These are phyloP conservation scores for Edolisoma coerulescens DNA, from an alignment of 2,113 vertebrate genomes.

Conservation along the genomic window DNA sequence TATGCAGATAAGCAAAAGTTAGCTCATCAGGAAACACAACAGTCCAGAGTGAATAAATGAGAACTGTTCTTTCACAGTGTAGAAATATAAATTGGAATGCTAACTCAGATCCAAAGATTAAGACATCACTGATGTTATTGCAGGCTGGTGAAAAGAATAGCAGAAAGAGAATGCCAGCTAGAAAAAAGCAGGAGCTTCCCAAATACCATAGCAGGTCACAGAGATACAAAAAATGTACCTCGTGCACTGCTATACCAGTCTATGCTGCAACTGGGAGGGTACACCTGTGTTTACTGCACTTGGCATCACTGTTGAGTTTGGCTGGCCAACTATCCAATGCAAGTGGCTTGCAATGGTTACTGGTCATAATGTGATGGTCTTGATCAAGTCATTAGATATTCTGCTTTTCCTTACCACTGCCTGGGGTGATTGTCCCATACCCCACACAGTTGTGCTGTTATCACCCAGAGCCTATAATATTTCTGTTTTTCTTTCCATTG, in stretches of 20 bases:
- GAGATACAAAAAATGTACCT: background rate
- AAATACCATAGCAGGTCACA: background rate
- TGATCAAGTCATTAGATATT: background rate
- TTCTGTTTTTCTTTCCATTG: background rate
- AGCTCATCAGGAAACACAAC: background rate
- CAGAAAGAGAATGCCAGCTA: background rate
- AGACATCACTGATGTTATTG: background rate
- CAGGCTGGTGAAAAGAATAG: background rate
- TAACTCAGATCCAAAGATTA: background rate
- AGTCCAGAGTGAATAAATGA: background rate
- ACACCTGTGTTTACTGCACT: background rate
- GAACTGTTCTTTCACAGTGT: background rate
- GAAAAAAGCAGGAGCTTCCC: background rate
- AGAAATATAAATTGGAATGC: background rate
- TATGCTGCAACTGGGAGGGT: background rate
- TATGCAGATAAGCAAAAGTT: background rate
- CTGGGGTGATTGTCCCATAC: background rate
- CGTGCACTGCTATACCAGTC: background rate
- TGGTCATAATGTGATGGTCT: background rate
- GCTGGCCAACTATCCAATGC: background rate
- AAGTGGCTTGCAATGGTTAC: background rate
- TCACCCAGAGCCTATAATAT: background rate
- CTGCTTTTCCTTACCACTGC: background rate
- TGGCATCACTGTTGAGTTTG: background rate
- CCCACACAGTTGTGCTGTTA: background rate